phyloP scores from a whole-genome alignment of 2,797 vertebrate genomes.

The Bufotes viridis region DNA sequence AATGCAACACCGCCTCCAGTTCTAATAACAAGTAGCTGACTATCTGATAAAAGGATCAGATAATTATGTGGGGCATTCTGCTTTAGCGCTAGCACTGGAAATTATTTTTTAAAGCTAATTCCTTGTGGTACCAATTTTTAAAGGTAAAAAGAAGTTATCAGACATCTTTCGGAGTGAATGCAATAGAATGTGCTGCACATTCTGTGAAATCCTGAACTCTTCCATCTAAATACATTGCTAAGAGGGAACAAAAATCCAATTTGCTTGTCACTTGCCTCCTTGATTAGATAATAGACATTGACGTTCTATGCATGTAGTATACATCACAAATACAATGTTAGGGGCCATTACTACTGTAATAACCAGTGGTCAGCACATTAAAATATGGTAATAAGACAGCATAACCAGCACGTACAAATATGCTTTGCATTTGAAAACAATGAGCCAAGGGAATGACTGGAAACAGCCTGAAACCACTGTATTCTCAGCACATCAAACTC shows the following conservation, averaged over 20 bases:
- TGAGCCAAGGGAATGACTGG: slow-evolving; percentile 36
- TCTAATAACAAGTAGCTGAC: background rate
- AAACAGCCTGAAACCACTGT: slow-evolving; percentile 36
- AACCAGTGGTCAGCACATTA: slow-evolving; percentile 56
- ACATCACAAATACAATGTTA: slow-evolving; percentile 54
- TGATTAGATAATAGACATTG: slow-evolving; percentile 61
- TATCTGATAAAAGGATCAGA: background rate
- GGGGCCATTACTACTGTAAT: slow-evolving; percentile 52
- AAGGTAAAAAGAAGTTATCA: slow-evolving; percentile 49
- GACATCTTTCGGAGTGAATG: slow-evolving; percentile 35
- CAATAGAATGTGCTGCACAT: slow-evolving; percentile 23
- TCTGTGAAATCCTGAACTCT: slow-evolving; percentile 29
- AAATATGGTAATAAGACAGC: slow-evolving; percentile 56
- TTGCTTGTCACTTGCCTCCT: slow-evolving; percentile 54
- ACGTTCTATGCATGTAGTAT: slow-evolving; percentile 41
- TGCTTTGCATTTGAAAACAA: slow-evolving; percentile 47
- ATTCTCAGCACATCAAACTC: slow-evolving; percentile 38
- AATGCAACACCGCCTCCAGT: background rate
- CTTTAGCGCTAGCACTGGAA: slow-evolving; percentile 2
- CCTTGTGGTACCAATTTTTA: slow-evolving; percentile 23
- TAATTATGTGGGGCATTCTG: background rate
- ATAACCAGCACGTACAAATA: slow-evolving; percentile 39
- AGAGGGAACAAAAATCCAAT: slow-evolving; percentile 51
- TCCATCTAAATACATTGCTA: slow-evolving; percentile 36
- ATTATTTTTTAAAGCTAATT: background rate